Conservation (phyloP, 2,113 vertebrate genomes). For the Chionis minor region DNA sequence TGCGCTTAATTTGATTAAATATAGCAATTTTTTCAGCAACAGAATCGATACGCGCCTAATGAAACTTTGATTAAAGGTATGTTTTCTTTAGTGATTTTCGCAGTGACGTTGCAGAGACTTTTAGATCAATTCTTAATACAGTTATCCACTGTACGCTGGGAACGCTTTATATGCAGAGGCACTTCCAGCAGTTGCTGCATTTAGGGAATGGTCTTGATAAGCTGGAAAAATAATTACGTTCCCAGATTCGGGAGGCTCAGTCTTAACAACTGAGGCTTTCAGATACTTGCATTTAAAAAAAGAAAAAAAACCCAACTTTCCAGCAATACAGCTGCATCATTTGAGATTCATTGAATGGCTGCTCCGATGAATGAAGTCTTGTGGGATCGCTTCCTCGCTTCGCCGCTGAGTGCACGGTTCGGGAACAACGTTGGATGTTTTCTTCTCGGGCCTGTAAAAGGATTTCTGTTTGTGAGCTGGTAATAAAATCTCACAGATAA, state of each 20-base stretch:
- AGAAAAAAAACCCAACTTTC: background rate
- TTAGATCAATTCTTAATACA: background rate
- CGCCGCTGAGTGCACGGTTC: background rate
- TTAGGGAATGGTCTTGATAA: background rate
- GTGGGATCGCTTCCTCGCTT: conserved; percentile 23
- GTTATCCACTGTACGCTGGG: background rate
- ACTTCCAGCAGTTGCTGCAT: background rate
- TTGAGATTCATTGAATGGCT: background rate
- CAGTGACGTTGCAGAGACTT: too few relatives aligned
- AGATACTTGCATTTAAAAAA: background rate
- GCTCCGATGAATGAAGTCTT: conserved; percentile 4
- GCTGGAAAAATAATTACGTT: background rate
- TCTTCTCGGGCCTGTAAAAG: background rate
- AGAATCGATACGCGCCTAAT: background rate
- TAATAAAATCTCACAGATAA: background rate
- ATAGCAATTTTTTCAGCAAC: background rate
- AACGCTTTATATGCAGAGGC: background rate
- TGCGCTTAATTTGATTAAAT: background rate
- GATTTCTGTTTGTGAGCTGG: background rate
- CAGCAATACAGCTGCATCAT: conserved; percentile 47
- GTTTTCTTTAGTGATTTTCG: background rate
- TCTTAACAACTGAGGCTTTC: conserved; percentile 50
- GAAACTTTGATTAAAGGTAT: background rate
- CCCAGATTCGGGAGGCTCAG: background rate
- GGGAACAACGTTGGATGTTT: background rate